Evolutionary conservation across 1,140 invertebrate genomes (phyloP).

Genomic region (Drosophila ohnishii): DNA sequence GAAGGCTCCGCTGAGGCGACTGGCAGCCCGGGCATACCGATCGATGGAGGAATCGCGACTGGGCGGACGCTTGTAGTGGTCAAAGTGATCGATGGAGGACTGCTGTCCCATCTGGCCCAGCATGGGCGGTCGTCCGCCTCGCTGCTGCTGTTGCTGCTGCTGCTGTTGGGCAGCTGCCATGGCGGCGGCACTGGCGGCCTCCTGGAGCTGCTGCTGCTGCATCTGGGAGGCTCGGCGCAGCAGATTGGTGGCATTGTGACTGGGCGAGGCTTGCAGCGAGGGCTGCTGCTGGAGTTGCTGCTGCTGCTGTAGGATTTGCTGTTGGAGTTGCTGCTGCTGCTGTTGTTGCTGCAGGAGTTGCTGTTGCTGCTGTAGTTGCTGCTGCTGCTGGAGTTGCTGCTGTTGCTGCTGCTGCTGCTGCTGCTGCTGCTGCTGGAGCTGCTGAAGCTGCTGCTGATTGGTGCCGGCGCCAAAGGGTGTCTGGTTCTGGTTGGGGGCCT

Average conservation of each 20-base stretch:
- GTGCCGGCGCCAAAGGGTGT: slow-evolving; percentile 51
- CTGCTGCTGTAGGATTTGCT: slow-evolving; percentile 36
- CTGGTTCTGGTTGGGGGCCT: slow-evolving; percentile 20
- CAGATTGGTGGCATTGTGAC: slow-evolving; percentile 63
- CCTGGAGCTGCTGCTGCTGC: slow-evolving; percentile 64
- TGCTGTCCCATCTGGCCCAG: slow-evolving; percentile 84
- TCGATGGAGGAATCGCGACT: slow-evolving; percentile 94
- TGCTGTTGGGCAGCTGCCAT: slow-evolving; percentile 55
- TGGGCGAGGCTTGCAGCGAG: slow-evolving; percentile 62
- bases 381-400: slow-evolving; percentile 33
- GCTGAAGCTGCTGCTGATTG: slow-evolving; percentile 36
- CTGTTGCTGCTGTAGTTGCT: slow-evolving; percentile 44
- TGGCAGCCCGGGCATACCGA: slow-evolving; percentile 88
- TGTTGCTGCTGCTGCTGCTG: slow-evolving; percentile 38
- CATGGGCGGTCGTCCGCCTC: slow-evolving; percentile 84
- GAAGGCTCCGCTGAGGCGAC: slow-evolving; percentile 83
- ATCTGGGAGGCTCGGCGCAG: slow-evolving; percentile 70
- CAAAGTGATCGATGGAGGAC: slow-evolving; percentile 89
- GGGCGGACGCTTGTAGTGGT: slow-evolving; percentile 96
- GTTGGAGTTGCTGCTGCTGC: slow-evolving; percentile 47
- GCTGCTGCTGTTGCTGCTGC: slow-evolving; percentile 79
- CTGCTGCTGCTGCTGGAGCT: slow-evolving; percentile 35
- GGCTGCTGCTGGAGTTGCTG: slow-evolving; percentile 61
- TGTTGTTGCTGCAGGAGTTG: slow-evolving; percentile 47
- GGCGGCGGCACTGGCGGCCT: slow-evolving; percentile 55